Evolutionary conservation across 2,113 vertebrate species (phyloP).

Genomic region (Cochlearius cochlearius): DNA sequence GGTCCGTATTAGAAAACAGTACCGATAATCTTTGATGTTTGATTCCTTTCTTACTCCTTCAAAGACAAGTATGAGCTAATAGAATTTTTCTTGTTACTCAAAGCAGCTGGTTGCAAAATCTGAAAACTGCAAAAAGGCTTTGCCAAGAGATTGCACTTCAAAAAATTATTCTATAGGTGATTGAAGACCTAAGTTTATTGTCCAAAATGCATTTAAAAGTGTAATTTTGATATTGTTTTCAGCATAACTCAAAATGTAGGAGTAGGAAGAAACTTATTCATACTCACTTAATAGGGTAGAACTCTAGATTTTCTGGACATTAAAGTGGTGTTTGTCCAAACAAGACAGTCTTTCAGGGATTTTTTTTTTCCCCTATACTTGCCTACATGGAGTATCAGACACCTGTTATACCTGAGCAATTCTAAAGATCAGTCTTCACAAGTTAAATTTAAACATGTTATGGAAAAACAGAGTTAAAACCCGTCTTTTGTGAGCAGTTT

Average conservation of each 20-base stretch:
- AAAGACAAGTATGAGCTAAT: background rate
- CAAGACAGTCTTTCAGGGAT: background rate
- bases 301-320: background rate
- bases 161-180: background rate
- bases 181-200: background rate
- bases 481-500: background rate
- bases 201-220: background rate
- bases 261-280: background rate
- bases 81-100: background rate
- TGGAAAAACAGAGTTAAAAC: background rate
- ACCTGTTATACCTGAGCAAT: background rate
- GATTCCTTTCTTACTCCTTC: constrained; percentile 14
- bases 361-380: background rate
- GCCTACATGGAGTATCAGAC: background rate
- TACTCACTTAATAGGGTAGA: background rate
- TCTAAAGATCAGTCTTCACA: background rate
- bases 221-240: background rate
- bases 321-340: background rate
- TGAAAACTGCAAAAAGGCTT: background rate
- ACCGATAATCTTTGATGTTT: constrained; percentile 8
- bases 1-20: constrained; percentile 17
- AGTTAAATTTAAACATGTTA: background rate
- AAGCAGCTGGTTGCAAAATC: background rate
- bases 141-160: background rate
- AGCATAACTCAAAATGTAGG: background rate